Evolutionary conservation across 30 jellyfish, hydroid and myxozoan genomes (phyloP), one percentile per base, ranked within the genome.

Genomic region (Chrysaora quinquecirrha): DNA sequence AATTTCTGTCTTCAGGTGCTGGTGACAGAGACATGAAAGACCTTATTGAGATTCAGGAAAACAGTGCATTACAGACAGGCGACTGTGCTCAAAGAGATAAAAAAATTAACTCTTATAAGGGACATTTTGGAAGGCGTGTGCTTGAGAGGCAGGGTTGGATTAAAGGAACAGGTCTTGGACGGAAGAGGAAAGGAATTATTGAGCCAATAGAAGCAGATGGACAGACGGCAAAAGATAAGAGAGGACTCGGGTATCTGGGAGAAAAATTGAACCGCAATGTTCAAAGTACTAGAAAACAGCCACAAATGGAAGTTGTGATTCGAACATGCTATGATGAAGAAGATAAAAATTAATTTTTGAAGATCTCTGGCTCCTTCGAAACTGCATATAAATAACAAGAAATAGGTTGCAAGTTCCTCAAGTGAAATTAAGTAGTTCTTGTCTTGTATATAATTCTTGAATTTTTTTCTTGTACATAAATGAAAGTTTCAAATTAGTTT

Each of bases 171-270:
- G 97, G 97, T 2, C 82, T 88, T 30, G 97, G 97, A 14, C 47
- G 90, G 19, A 68, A 47, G 56, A 54, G 62, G 18, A 34, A 54
- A 23, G 97, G 97, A 22, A 88, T 88, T 20, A 9, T 73, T 38
- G 97, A 79, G 34, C 97, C 97, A 0, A 47, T 88, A n/a, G 95
- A 81, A 28, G 73, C 79, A 1, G 30, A 33, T n/a, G 97, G 97
- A 33, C 95, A 85, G 69, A 19, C 89, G 20, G 32, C 97, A 30
- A 78, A 93, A 4, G 85, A 80, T 16, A 74, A 74, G 48, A 23
- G 64, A 10, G 97, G 97, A 25, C 63, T 88, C 30, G 97, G 97
- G 14, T 88, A 50, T 63, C 50, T 58, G 34, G 96, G 96, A 12
- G 90, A 80, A 64, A 88, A 88, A 34, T 77, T 80, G 24, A 75